Evolutionary conservation across 1,140 invertebrate species (phyloP).

Genomic region (Trissolcus basalis): DNA sequence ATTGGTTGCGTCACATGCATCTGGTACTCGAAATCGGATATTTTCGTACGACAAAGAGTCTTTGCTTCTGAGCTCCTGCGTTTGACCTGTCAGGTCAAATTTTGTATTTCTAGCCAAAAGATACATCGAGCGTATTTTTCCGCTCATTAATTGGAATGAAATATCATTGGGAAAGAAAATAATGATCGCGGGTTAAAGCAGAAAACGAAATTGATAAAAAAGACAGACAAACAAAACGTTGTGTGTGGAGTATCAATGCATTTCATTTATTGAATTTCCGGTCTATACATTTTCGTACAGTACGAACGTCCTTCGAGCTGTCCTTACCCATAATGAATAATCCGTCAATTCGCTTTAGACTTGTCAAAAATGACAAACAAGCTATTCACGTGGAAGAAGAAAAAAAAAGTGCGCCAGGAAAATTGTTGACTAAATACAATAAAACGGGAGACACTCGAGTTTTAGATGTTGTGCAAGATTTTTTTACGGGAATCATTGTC

Average conservation of each 20-base stretch:
- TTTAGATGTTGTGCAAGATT: slow-evolving; percentile 50
- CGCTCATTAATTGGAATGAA: slow-evolving; percentile 54
- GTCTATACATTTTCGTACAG: slow-evolving; percentile 71
- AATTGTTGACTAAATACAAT: slow-evolving; percentile 56
- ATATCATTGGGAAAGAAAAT: slow-evolving; percentile 26
- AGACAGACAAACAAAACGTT: slow-evolving; percentile 8
- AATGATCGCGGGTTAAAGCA: background rate
- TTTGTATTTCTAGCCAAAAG: slow-evolving; percentile 34
- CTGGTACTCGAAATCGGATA: slow-evolving; percentile 45
- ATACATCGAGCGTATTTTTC: slow-evolving; percentile 58
- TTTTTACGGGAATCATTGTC: slow-evolving; percentile 30
- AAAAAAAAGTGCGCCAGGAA: slow-evolving; percentile 39
- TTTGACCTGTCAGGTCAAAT: slow-evolving; percentile 51
- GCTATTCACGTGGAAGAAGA: slow-evolving; percentile 36
- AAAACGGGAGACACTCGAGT: slow-evolving; percentile 36
- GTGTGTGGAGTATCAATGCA: slow-evolving; percentile 66
- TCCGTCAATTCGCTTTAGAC: slow-evolving; percentile 57
- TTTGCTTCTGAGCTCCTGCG: slow-evolving; percentile 16
- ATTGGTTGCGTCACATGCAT: slow-evolving; percentile 26
- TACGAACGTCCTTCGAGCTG: slow-evolving; percentile 61
- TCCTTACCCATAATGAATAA: slow-evolving; percentile 60
- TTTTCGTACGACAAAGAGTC: slow-evolving; percentile 18
- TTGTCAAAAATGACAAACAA: slow-evolving; percentile 60
- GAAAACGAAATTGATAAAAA: slow-evolving; percentile 37
- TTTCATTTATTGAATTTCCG: slow-evolving; percentile 69